These are phyloP conservation scores for Steatornis caripensis DNA, from an alignment of 2,113 vertebrate genomes.

Conservation along the genomic window DNA sequence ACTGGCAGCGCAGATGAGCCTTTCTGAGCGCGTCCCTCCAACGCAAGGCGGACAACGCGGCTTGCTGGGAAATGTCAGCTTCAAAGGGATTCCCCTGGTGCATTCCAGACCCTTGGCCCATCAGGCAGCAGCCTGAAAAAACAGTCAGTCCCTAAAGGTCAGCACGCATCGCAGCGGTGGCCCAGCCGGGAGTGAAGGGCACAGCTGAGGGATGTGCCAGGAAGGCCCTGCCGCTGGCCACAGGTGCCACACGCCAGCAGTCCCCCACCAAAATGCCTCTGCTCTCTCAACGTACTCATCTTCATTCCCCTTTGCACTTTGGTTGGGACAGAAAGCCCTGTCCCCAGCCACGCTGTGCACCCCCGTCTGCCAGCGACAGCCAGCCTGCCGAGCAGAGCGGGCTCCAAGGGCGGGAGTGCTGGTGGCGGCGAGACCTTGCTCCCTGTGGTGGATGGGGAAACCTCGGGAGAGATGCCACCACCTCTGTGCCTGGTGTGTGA, in stretches of 20 bases:
- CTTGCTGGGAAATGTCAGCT: not conserved
- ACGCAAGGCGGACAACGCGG: not conserved
- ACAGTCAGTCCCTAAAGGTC: slow-evolving; percentile 11
- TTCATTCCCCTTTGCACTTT: not conserved
- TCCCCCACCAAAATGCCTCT: not conserved
- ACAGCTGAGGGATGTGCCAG: not conserved
- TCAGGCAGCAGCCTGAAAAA: slow-evolving; percentile 29
- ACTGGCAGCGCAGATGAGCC: not conserved
- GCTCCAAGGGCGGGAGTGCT: fast-evolving
- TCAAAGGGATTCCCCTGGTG: slow-evolving; percentile 16
- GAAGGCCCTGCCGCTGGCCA: not conserved
- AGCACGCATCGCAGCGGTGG: not conserved
- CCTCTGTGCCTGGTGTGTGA: not conserved
- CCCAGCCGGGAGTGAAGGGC: not conserved
- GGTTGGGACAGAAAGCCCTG: not conserved
- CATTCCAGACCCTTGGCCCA: not conserved
- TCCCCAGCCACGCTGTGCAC: not conserved
- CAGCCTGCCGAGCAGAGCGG: fast-evolving
- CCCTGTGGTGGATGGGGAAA: not conserved
- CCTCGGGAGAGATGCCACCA: not conserved
- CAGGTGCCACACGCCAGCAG: not conserved
- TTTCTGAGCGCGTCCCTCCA: not conserved
- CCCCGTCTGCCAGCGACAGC: fast-evolving
- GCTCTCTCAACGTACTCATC: not conserved
- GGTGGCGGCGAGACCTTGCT: not conserved